Percentiles rank a stretch among this genome's conserved stretches.
phyloP scores from a whole-genome alignment of 2,888 invertebrate species.

The Campoletis raptor region DNA sequence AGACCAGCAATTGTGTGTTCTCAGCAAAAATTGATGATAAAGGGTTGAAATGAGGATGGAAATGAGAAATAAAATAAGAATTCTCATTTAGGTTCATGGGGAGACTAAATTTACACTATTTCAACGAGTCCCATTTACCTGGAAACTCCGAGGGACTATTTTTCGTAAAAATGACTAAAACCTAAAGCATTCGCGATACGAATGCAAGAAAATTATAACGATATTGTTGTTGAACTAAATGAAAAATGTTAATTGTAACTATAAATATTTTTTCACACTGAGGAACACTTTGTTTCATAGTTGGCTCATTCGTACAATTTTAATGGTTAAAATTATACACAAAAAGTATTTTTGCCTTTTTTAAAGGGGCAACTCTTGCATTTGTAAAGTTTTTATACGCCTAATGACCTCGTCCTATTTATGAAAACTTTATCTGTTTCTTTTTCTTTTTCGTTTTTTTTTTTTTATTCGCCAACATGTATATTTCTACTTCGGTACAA shows the following conservation, averaged over 20 bases:
- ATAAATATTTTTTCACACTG: background rate
- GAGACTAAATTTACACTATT: background rate
- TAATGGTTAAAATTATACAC: background rate
- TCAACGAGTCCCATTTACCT: background rate
- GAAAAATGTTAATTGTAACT: background rate
- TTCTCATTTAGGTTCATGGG: background rate
- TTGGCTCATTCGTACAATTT: constrained; percentile 5
- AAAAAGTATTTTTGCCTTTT: background rate
- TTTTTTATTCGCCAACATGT: background rate
- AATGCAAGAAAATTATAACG: background rate
- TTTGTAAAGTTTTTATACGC: background rate
- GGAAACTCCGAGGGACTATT: background rate
- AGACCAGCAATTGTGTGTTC: background rate
- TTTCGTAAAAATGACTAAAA: background rate
- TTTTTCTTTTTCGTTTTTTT: background rate
- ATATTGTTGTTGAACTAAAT: background rate
- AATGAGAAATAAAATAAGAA: background rate
- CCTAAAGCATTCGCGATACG: background rate
- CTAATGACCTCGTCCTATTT: constrained; percentile 33
- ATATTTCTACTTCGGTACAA: background rate
- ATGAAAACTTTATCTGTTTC: constrained; percentile 10
- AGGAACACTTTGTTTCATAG: background rate
- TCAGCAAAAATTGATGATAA: background rate
- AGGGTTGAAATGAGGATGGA: background rate
- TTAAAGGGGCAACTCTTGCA: background rate